Evolutionary conservation across 2,113 vertebrate species (phyloP).

Genomic region (Electrona antarctica): DNA sequence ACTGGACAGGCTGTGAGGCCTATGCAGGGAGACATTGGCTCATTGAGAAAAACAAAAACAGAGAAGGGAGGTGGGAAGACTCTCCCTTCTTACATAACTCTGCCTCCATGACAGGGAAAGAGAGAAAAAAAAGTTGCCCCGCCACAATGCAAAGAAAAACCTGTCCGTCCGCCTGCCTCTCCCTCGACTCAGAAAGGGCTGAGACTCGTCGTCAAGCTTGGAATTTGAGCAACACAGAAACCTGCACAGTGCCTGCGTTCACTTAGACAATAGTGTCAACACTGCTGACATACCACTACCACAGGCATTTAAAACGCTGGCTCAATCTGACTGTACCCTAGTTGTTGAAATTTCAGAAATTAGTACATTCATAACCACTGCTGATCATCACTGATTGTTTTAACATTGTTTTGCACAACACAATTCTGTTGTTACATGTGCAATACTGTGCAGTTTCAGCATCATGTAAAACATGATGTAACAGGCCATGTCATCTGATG

Average conservation of each 20-base stretch:
- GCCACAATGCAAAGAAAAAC: constrained; percentile 72
- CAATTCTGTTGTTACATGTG: neutral
- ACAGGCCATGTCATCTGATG: constrained; percentile 29
- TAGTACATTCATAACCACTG: neutral
- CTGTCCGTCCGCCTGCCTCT: constrained; percentile 56
- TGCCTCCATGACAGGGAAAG: constrained; percentile 63
- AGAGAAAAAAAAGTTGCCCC: constrained; percentile 39
- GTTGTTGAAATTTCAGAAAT: neutral
- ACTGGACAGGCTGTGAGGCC: constrained; percentile 80
- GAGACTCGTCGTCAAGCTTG: constrained; percentile 33
- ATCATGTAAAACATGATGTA: constrained; percentile 33
- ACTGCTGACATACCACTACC: constrained; percentile 33
- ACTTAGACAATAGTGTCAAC: constrained; percentile 51
- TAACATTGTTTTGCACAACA: neutral
- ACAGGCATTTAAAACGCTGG: constrained; percentile 26
- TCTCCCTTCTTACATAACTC: constrained; percentile 79
- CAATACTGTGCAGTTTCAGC: neutral
- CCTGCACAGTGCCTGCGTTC: constrained; percentile 12
- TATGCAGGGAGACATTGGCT: constrained; percentile 76
- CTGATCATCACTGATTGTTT: neutral
- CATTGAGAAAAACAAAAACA: constrained; percentile 86
- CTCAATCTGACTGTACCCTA: neutral
- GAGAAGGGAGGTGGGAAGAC: constrained; percentile 76
- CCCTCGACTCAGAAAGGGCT: constrained; percentile 6
- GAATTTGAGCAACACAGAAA: constrained; percentile 47